Evolutionary conservation across 1,140 invertebrate species (phyloP).

Genomic region (Cherax destructor): DNA sequence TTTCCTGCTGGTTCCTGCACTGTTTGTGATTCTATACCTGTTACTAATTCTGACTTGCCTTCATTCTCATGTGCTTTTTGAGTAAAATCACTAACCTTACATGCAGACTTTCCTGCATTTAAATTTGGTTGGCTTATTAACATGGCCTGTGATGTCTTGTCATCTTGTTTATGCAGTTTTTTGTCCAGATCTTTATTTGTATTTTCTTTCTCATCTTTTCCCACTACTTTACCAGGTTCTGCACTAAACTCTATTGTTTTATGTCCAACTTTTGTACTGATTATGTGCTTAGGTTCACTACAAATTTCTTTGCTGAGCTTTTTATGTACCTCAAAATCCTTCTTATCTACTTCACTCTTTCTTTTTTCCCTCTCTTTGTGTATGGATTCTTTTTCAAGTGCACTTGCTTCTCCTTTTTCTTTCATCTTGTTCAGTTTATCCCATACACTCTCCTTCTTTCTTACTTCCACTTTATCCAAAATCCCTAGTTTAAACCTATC

Average conservation of each 20-base stretch:
- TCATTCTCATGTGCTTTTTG: neutral
- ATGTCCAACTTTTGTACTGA: neutral
- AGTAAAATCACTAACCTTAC: neutral
- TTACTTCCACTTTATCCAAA: constrained; percentile 36
- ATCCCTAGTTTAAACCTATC: constrained; percentile 14
- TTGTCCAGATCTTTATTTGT: neutral
- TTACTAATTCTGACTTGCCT: neutral
- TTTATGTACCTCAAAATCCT: neutral
- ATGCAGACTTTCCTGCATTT: neutral
- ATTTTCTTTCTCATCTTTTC: constrained; percentile 1
- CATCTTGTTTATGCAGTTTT: neutral
- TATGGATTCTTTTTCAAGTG: neutral
- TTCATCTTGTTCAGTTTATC: constrained; percentile 62
- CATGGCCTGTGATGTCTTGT: neutral
- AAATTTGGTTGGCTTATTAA: neutral
- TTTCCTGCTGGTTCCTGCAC: neutral
- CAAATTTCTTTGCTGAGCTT: neutral
- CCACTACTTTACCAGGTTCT: neutral
- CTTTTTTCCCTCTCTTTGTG: neutral
- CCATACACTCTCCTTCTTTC: constrained; percentile 61
- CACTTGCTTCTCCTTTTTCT: constrained; percentile 43
- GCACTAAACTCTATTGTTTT: neutral
- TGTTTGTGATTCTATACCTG: neutral
- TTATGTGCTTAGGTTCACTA: neutral
- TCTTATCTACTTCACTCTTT: neutral